Conservation (phyloP, 2,888 invertebrate genomes). For the Acanthosepion pharaonis region DNA sequence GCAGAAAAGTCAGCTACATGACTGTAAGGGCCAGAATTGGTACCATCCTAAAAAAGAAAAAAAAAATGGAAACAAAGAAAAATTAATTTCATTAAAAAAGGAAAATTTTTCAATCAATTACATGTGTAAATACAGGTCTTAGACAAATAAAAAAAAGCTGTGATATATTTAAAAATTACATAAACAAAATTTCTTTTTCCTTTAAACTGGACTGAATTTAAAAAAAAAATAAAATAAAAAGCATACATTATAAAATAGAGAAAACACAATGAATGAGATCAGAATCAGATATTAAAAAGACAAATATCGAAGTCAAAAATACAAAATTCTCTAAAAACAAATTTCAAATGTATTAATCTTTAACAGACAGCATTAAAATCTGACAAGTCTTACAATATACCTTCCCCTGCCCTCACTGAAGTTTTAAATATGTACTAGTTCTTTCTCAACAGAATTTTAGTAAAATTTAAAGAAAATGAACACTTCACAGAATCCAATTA, state of each 20-base stretch:
- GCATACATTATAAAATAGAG: too few species aligned
- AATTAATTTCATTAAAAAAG: conserved; percentile 38
- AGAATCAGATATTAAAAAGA: background rate
- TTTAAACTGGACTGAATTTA: background rate
- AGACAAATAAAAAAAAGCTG: too few species aligned
- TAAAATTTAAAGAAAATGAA: too few species aligned
- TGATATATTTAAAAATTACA: too few species aligned
- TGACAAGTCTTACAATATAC: too few species aligned
- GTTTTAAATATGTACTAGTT: too few species aligned
- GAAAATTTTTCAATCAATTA: background rate
- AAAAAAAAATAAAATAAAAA: background rate
- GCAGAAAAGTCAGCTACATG: conserved; percentile 70
- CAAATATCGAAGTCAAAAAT: background rate
- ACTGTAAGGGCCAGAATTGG: conserved; percentile 68
- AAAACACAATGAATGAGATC: background rate
- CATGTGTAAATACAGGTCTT: too few species aligned
- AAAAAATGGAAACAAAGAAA: background rate
- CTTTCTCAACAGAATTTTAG: background rate
- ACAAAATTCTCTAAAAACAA: background rate
- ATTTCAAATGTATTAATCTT: background rate
- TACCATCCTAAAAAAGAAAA: conserved; percentile 62
- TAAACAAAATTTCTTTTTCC: background rate
- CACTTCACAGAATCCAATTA: too few species aligned
- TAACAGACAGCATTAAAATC: too few species aligned
- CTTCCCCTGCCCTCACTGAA: too few species aligned